Base-by-base conservation (phyloP, 2,113 vertebrate species). In the Penelope pileata region DNA sequence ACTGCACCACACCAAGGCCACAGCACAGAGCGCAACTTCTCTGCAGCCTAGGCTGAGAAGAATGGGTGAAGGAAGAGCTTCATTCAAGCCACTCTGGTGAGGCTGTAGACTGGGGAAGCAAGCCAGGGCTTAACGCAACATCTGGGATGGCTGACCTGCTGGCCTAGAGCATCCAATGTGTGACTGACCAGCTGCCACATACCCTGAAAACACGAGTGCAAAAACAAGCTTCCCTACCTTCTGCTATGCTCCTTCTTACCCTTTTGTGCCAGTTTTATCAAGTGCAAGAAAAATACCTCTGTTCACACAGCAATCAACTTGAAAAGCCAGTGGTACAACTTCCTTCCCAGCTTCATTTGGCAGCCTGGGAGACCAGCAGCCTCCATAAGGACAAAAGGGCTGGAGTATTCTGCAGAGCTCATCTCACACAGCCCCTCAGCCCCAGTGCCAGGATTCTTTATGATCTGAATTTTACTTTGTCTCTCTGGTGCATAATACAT, bases 81-180 rank as follows among this genome's bases (percentile, higher is more conserved):
- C 56, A 58, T 78, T 86, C n/a, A 68, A 4, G 6, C 30, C 16
- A 13, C 43, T 38, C 72, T 81, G 59, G 13, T 69, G 73, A 86
- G 66, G 36, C 56, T 88, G n/a, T 2, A 3, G 64, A 81, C 19
- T 30, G 88, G 83, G 79, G 90, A 91, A 83, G 32, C 10, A 77
- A 81, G 94, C 83, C 94, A 94, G 92, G 51, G 86, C 92, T 93
- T 93, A 86, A 86, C 77, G 83, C 88, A 94, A 96, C 73, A 95
- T 56, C 94, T 90, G 88, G 81, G 76, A 84, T 59, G 73, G 56
- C 64, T 7, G 27, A 96, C 94, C 86, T 96, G 88, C 91, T 91
- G 95, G 88, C 40, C 75, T 90, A 88, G 63, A 88, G 85, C 79
- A 91, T 76, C 88, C 94, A 88, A n/a, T 92, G 88, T 90, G 95